Evolutionary conservation across 2,113 vertebrate genomes (phyloP).

Genomic region (Corythaixoides concolor): DNA sequence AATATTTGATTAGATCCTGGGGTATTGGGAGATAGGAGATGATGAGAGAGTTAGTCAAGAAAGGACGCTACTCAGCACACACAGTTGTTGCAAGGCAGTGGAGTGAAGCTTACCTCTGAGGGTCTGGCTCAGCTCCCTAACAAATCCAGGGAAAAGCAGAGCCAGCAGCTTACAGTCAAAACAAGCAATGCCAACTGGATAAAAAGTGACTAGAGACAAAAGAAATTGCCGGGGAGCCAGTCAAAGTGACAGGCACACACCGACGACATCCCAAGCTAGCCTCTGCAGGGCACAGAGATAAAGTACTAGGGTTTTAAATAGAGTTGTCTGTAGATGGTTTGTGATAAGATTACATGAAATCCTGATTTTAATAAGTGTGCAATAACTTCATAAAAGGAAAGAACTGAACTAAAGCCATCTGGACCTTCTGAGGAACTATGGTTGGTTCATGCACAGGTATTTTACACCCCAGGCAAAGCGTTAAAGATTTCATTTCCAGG

Average conservation of each 20-base stretch:
- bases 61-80: not conserved
- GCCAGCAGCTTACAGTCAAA: not conserved
- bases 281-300: not conserved
- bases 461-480: not conserved
- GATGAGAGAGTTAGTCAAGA: not conserved
- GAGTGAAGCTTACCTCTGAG: not conserved
- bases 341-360: not conserved
- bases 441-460: not conserved
- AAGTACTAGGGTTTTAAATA: fast-evolving
- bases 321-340: not conserved
- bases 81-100: not conserved
- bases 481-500: not conserved
- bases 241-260: not conserved
- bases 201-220: not conserved
- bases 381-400: not conserved
- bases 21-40: fast-evolving
- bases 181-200: not conserved
- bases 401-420: not conserved
- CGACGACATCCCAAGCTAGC: not conserved
- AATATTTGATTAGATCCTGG: not conserved
- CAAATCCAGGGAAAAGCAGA: not conserved
- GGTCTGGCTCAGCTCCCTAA: not conserved
- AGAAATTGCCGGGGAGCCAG: not conserved
- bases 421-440: not conserved
- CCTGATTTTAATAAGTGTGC: not conserved